A percentile compares a stretch with the other conserved stretches of the same genome.
phyloP scores from a whole-genome alignment of 2,797 vertebrate species.

The Xenopus petersii region DNA sequence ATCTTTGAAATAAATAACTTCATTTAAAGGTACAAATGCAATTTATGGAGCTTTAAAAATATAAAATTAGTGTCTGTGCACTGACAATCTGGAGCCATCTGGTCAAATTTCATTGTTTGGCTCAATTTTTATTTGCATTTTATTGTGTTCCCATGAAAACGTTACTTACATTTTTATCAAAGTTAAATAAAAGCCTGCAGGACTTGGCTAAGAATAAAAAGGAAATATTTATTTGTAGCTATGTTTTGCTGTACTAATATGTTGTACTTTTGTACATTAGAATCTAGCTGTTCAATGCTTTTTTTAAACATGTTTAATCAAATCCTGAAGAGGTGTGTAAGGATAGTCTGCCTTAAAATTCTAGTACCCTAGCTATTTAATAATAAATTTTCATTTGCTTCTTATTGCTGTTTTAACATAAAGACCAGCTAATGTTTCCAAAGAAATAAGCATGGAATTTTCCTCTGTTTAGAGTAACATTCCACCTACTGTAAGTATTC shows the following conservation, averaged over 20 bases:
- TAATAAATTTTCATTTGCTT: too few species aligned
- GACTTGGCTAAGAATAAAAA: too few species aligned
- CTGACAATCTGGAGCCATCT: conserved; percentile 24
- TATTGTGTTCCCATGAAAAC: neutral
- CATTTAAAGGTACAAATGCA: conserved; percentile 37
- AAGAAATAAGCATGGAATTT: too few species aligned
- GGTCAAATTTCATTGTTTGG: conserved; percentile 18
- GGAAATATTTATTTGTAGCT: too few species aligned
- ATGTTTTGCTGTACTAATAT: too few species aligned
- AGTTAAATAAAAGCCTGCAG: neutral
- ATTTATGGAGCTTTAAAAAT: conserved; percentile 26
- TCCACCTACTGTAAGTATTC: too few species aligned
- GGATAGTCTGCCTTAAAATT: too few species aligned
- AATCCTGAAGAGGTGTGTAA: neutral
- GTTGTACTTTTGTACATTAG: too few species aligned
- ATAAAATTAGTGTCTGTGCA: conserved; percentile 10
- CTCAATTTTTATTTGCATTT: conserved; percentile 6
- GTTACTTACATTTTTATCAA: neutral
- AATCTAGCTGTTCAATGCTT: neutral
- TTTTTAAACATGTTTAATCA: neutral
- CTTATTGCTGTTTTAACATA: too few species aligned
- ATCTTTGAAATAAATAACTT: neutral
- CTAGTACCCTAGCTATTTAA: too few species aligned
- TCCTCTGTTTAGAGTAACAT: too few species aligned
- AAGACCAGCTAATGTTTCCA: too few species aligned